Evolutionary conservation across 1,140 invertebrate genomes (phyloP).

Genomic region (Calosoma granatense): DNA sequence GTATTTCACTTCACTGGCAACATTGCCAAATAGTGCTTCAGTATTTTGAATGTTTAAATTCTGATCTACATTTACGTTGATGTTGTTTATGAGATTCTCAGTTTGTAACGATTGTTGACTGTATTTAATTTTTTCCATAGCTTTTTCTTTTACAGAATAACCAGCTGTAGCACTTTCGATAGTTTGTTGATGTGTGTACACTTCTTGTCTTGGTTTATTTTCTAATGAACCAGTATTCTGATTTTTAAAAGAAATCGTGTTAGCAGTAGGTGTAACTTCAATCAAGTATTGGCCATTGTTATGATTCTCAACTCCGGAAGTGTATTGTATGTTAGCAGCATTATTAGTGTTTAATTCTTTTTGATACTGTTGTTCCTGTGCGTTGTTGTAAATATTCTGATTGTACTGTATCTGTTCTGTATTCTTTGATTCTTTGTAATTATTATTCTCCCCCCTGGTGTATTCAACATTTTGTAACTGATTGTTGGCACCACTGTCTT

Average conservation of each 20-base stretch:
- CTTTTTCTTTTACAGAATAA: not conserved
- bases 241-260: not conserved
- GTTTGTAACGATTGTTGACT: not conserved
- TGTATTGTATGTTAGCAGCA: not conserved
- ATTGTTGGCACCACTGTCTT: too few relatives aligned
- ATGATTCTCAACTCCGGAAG: not conserved
- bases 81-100: too few relatives aligned
- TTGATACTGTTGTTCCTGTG: too few relatives aligned
- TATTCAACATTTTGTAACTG: too few relatives aligned
- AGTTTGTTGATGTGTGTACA: not conserved
- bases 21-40: not conserved
- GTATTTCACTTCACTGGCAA: not conserved
- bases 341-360: too few relatives aligned
- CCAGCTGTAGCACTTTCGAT: not conserved
- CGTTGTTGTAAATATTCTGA: too few relatives aligned
- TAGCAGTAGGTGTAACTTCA: not conserved
- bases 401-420: too few relatives aligned
- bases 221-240: not conserved
- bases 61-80: too few relatives aligned
- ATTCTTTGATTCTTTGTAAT: too few relatives aligned
- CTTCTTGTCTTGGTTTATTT: too few relatives aligned
- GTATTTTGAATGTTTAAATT: not conserved
- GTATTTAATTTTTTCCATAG: not conserved
- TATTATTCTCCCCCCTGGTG: too few relatives aligned
- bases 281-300: not conserved